A percentile compares a stretch with the other conserved stretches of the same genome.
These are phyloP conservation scores for Timandra comae DNA, from an alignment of 2,888 invertebrate genomes.

Conservation along the genomic window DNA sequence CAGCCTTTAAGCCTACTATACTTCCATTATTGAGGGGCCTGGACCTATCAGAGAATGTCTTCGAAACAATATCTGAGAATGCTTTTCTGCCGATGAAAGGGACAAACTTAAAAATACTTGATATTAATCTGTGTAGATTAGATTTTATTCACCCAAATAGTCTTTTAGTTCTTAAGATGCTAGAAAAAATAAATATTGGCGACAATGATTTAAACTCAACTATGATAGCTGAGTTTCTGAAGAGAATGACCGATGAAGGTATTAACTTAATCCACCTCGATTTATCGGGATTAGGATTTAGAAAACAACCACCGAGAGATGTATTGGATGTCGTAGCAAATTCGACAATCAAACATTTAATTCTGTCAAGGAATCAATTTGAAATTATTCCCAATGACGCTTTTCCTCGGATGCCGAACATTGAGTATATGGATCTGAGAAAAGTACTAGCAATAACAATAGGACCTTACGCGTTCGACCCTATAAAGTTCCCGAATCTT, in stretches of 20 bases:
- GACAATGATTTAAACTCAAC: slow-evolving; percentile 71
- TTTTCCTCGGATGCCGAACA: slow-evolving; percentile 74
- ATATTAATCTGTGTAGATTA: slow-evolving; percentile 70
- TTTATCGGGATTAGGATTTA: slow-evolving; percentile 71
- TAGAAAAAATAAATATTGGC: slow-evolving; percentile 65
- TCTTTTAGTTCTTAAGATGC: slow-evolving; percentile 58
- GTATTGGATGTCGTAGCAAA: slow-evolving; percentile 68
- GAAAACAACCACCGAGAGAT: slow-evolving; percentile 61
- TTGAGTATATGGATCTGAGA: slow-evolving; percentile 74
- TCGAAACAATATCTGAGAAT: slow-evolving; percentile 52
- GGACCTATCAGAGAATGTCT: slow-evolving; percentile 73
- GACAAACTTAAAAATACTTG: slow-evolving; percentile 56
- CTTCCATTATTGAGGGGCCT: slow-evolving; percentile 65
- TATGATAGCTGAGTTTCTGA: slow-evolving; percentile 57
- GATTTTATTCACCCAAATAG: slow-evolving; percentile 70
- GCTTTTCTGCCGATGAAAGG: slow-evolving; percentile 68
- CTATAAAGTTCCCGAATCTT: slow-evolving; percentile 66
- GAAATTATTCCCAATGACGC: slow-evolving; percentile 64
- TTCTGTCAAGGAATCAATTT: slow-evolving; percentile 74
- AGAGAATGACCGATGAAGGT: slow-evolving; percentile 38
- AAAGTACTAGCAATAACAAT: slow-evolving; percentile 67
- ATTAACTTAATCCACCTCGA: slow-evolving; percentile 65
- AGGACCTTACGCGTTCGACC: slow-evolving; percentile 61
- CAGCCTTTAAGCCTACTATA: slow-evolving; percentile 51
- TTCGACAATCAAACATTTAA: slow-evolving; percentile 64